Evolutionary conservation across 2,888 invertebrate genomes (phyloP), one percentile per base, ranked within the genome.

Genomic region (Catocala fraxini): DNA sequence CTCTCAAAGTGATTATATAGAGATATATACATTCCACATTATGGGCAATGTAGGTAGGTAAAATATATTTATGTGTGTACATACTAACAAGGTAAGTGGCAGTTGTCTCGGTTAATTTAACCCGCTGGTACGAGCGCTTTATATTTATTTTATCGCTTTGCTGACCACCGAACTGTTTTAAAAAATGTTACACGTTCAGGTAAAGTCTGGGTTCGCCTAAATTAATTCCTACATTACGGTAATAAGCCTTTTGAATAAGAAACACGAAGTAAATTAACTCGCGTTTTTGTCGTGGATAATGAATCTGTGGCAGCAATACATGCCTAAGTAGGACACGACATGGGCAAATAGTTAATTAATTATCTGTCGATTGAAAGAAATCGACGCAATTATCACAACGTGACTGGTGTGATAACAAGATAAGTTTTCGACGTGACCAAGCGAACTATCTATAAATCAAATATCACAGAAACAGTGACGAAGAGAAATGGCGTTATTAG

Each of bases 101-200:
- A 61, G 68, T 73, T 67, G 68, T 75, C 62, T 57, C 64, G 56
- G 70, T 59, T 77, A 75, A 77, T 80, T 75, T 73, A 71, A 43
- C 52, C 66, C 62, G 15, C 45, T 47, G 67, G n/a, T n/a, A n/a
- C n/a, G 63, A 63, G 63, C 60, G 57, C 77, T 77, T 79, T 79
- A 75, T 79, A 70, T 77, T 75, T 73, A 73, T 73, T 79, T 77
- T 75, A 77, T 73, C 68, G 75, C 61, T 51, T 53, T 53, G 10
- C 48, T 51, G 45, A 15, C 56, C 65, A 54, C 49, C n/a, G 25
- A 54, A 11, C 35, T 15, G 46, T 15, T 58, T 71, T 62, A 45
- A 42, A 59, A 57, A 64, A 64, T 51, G 34, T 58, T 58, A 59
- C 41, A 35, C 43, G 39, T 47, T 12, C 59, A 10, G 25, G 34